Conservation (phyloP, 1,140 invertebrate genomes). For the Brachionus rotundiformis region DNA sequence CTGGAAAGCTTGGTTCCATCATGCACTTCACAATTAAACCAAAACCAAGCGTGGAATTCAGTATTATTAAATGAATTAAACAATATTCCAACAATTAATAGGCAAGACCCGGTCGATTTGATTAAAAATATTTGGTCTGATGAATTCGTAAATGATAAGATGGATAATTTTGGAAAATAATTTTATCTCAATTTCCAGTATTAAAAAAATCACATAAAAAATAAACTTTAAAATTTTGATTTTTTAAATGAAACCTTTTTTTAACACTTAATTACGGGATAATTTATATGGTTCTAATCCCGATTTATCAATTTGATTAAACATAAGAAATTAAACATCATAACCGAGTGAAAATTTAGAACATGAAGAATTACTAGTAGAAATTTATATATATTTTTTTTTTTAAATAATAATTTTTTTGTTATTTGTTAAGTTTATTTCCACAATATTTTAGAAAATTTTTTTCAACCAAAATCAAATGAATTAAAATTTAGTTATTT, state of each 20-base stretch:
- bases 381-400: not conserved
- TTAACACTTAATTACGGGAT: not conserved
- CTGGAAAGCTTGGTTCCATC: not conserved
- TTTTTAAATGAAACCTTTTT: not conserved
- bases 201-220: not conserved
- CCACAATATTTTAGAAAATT: not conserved
- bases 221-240: not conserved
- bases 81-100: not conserved
- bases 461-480: not conserved
- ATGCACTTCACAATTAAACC: not conserved
- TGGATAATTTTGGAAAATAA: not conserved
- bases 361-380: not conserved
- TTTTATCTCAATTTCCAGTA: not conserved
- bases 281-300: not conserved
- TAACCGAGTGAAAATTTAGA: not conserved
- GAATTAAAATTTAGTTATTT: not conserved
- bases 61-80: slow-evolving; percentile 39
- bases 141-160: not conserved
- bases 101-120: not conserved
- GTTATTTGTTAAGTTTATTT: not conserved
- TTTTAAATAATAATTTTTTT: not conserved
- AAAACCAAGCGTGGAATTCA: slow-evolving; percentile 46
- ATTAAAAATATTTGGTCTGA: slow-evolving; percentile 40
- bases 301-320: not conserved
- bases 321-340: not conserved